Evolutionary conservation across 1,140 invertebrate genomes (phyloP).

Genomic region (Vollenhovia emeryi): DNA sequence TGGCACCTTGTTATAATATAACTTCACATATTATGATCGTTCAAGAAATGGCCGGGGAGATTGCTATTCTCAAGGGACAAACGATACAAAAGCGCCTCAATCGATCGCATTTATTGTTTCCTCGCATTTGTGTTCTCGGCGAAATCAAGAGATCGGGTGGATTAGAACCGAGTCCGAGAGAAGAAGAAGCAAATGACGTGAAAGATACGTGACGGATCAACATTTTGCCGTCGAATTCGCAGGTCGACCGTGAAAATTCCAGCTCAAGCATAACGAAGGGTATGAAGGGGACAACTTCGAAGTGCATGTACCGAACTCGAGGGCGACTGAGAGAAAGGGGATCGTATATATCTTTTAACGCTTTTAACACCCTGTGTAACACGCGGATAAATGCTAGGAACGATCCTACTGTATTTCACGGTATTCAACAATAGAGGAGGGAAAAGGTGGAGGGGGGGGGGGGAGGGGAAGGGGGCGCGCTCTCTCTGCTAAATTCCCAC

Average conservation of each 20-base stretch:
- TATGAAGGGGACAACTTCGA: slow-evolving; percentile 15
- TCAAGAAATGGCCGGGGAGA: neutral
- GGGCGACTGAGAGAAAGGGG: neutral
- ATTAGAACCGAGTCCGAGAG: neutral
- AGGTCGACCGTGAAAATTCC: neutral
- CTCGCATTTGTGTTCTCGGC: neutral
- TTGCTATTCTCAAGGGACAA: neutral
- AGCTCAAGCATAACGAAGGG: neutral
- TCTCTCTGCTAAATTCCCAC: neutral
- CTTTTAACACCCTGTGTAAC: slow-evolving; percentile 42
- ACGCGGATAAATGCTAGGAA: slow-evolving; percentile 30
- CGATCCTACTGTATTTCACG: neutral
- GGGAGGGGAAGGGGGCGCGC: too few species aligned
- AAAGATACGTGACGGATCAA: neutral
- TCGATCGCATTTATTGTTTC: neutral
- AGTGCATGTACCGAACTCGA: slow-evolving; percentile 18
- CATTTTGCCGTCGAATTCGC: neutral
- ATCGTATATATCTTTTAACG: slow-evolving; percentile 33
- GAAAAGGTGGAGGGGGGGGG: too few species aligned
- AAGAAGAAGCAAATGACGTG: neutral
- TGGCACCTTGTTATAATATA: slow-evolving; percentile 40
- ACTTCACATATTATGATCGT: slow-evolving; percentile 18
- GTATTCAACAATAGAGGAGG: neutral
- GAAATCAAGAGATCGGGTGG: neutral
- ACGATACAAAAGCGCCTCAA: neutral